Evolutionary conservation across 2,888 invertebrate genomes (phyloP), one percentile per base, ranked within the genome.

Genomic region (Caradrina clavipalpis): DNA sequence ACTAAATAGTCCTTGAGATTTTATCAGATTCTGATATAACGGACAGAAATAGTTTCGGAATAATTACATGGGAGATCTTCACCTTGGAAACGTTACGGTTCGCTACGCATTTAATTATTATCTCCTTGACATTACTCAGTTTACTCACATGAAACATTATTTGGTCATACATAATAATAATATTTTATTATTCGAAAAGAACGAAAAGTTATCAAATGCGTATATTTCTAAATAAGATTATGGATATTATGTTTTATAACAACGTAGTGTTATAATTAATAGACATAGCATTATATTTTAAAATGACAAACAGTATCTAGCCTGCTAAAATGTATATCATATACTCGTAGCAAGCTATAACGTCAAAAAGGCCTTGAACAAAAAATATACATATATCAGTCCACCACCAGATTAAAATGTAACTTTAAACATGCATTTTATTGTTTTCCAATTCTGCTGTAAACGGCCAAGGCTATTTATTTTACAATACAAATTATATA

Each of bases 41-140:
- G n/a, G 10, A 47, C 55, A 47, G n/a, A 63, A 60, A 75, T 74
- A 65, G 60, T 74, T 63, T 73, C 13, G 19, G 42, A 17, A 6
- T 45, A 45, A 50, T 10, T 49, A 62, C 62, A 76, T 60, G 77
- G 63, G 53, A 57, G 76, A 54, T 64, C 51, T 76, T 60, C 49
- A 64, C 81, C 81, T 77, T 65, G 78, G n/a, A 55, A 59, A 59
- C 49, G 54, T 55, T 53, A 59, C 70, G 58, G 61, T 65, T 77
- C 56, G 58, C 45, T 49, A 39, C 62, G 49, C 64, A 58, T 70
- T 62, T 50, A 56, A 81, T 59, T 65, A 59, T 56, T 19, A 62
- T 70, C 26, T 31, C 67, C 63, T 70, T 78, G 60, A 35, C 77
- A 62, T 59, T 65, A 39, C 54, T 76, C 35, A 3, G n/a, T 42